Evolutionary conservation across 2,113 vertebrate species (phyloP), one percentile per base, ranked within the genome.

Genomic region (Istiophorus platypterus): DNA sequence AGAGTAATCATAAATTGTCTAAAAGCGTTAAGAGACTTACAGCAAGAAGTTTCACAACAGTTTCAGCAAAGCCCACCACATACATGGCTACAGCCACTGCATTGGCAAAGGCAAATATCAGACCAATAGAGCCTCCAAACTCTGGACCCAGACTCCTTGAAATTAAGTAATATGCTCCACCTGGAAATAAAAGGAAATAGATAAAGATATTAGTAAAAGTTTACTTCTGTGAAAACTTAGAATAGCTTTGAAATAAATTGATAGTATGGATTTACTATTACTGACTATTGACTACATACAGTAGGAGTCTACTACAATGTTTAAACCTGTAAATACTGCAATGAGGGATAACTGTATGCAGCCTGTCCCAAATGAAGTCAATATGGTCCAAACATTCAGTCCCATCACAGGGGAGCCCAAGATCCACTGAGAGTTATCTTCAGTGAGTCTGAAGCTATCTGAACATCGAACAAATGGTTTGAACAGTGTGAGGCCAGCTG

Each of bases 71-170:
- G 76, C 98, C 98, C 89, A 99, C 98, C 72, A 99, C 98, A 59
- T 99, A 99, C 98, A 99, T 99, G 87, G 98, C 98, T 37, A 99
- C 98, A 27, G 98, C 98, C 76, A 99, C 98, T 26, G 98, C 98
- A 77, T 99, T 99, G 78, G 98, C 98, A 85, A 99, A 99, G 63
- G 98, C 97, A 74, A 99, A 99, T 72, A 99, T 99, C 3, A 99
- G 93, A 63, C 98, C 98, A 69, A 99, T 99, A 4, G 98, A 98
- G 5, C 98, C 98, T 57, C 98, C 98, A 63, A 99, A 99, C 91
- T 99, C 98, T 34, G 98, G 98, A 7, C 98, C 98, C 78, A 99
- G 91, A 95, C 98, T 99, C 93, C 98, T 95, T 4, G 98, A 99
- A 92, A 99, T 99, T 87, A 99, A 92, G 85, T 99, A 99, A 92